These are phyloP conservation scores for Ophion ellenae DNA, from an alignment of 2,888 invertebrate genomes.

Conservation along the genomic window DNA sequence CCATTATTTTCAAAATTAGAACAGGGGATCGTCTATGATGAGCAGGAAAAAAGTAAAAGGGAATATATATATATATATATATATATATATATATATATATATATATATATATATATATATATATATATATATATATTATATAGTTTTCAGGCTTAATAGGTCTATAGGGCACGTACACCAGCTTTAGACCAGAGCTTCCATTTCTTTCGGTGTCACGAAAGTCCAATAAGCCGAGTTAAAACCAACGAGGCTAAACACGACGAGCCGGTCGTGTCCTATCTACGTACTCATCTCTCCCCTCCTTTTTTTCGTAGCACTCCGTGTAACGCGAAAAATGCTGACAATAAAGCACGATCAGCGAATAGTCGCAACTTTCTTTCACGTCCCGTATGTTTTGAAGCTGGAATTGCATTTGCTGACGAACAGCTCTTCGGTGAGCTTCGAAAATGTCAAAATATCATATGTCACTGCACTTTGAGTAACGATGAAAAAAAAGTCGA, in stretches of 20 bases:
- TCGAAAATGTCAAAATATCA: background rate
- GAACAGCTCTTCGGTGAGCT: background rate
- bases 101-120: too few species aligned
- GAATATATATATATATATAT: too few species aligned
- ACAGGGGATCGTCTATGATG: background rate
- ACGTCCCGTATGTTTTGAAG: conserved; percentile 5
- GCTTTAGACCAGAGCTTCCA: conserved; percentile 24
- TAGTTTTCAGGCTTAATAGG: conserved; percentile 30
- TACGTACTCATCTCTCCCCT: conserved; percentile 41
- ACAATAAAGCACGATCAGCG: conserved; percentile 40
- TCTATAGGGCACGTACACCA: conserved; percentile 16
- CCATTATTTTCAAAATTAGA: background rate
- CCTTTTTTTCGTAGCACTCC: conserved; percentile 12
- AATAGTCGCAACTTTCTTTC: conserved; percentile 35
- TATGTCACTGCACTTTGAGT: background rate
- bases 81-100: too few species aligned
- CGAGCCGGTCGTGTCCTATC: conserved; percentile 62
- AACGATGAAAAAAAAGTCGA: background rate
- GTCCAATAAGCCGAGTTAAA: conserved; percentile 24
- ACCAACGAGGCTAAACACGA: conserved; percentile 27
- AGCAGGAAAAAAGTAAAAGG: background rate
- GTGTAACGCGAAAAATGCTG: conserved; percentile 53
- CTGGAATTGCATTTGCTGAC: background rate
- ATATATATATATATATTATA: too few species aligned
- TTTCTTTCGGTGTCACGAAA: conserved; percentile 32